Evolutionary conservation across 2,888 invertebrate genomes (phyloP).

Genomic region (Drosophila neonasuta): DNA sequence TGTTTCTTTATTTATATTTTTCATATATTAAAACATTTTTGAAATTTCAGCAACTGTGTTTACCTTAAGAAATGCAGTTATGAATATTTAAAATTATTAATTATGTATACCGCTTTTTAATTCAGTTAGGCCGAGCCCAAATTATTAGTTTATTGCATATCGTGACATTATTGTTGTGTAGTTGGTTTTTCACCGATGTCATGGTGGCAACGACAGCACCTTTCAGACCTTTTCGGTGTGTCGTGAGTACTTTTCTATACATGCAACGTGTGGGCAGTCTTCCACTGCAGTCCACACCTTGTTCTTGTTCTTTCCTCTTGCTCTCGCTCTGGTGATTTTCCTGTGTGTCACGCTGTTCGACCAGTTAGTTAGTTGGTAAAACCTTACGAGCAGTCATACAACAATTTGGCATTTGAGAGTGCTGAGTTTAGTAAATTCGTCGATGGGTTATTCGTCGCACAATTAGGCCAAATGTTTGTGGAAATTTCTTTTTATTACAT

Average conservation of each 20-base stretch:
- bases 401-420: conserved; percentile 29
- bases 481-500: conserved; percentile 74
- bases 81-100: not conserved
- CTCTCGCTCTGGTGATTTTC: conserved; percentile 27
- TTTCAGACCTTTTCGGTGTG: conserved; percentile 34
- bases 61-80: not conserved
- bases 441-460: conserved; percentile 39
- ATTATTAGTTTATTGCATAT: conserved; percentile 57
- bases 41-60: not conserved
- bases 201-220: conserved; percentile 31
- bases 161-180: conserved; percentile 49
- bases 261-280: conserved; percentile 53
- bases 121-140: conserved; percentile 3
- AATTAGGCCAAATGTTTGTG: conserved; percentile 73
- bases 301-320: not conserved
- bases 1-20: not conserved
- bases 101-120: not conserved
- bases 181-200: conserved; percentile 35
- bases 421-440: conserved; percentile 16
- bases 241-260: conserved; percentile 48
- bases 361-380: conserved; percentile 21
- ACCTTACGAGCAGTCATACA: conserved; percentile 9
- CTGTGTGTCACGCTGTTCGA: conserved; percentile 68
- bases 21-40: not conserved
- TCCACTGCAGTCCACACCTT: conserved; percentile 41